These are phyloP conservation scores for Myopa testacea DNA, from an alignment of 2,888 invertebrate genomes.

Conservation along the genomic window DNA sequence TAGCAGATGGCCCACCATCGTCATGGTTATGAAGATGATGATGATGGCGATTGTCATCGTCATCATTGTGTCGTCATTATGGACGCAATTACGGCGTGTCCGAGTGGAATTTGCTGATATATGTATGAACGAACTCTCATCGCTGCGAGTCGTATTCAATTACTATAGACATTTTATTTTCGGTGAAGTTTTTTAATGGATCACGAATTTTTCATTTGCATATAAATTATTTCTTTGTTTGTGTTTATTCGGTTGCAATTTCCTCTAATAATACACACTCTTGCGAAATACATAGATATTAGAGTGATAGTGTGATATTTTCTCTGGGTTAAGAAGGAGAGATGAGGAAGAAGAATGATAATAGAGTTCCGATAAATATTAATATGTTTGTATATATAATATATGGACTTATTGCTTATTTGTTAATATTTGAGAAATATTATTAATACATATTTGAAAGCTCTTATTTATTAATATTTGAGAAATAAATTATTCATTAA, in stretches of 20 bases:
- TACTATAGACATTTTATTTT: constrained; percentile 24
- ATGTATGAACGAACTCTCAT: background rate
- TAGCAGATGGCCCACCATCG: background rate
- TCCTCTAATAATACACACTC: constrained; percentile 1
- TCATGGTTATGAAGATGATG: background rate
- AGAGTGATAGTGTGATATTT: background rate
- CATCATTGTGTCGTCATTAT: background rate
- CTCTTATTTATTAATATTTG: too few species aligned
- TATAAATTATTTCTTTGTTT: constrained; percentile 12
- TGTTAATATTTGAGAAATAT: too few species aligned
- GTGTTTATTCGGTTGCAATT: background rate
- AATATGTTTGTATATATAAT: too few species aligned
- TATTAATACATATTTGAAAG: too few species aligned
- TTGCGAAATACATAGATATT: background rate
- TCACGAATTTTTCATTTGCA: constrained; percentile 25
- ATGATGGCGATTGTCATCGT: constrained; percentile 8
- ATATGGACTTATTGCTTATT: too few species aligned
- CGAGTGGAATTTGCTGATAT: background rate
- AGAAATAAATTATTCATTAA: too few species aligned
- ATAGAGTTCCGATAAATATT: background rate
- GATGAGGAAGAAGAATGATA: background rate
- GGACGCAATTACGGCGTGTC: constrained; percentile 5
- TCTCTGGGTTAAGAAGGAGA: background rate
- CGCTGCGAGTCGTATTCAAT: constrained; percentile 33
- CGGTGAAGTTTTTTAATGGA: constrained; percentile 31